These are phyloP conservation scores for Ostrea edulis DNA, from an alignment of 1,140 invertebrate species.

Conservation along the genomic window DNA sequence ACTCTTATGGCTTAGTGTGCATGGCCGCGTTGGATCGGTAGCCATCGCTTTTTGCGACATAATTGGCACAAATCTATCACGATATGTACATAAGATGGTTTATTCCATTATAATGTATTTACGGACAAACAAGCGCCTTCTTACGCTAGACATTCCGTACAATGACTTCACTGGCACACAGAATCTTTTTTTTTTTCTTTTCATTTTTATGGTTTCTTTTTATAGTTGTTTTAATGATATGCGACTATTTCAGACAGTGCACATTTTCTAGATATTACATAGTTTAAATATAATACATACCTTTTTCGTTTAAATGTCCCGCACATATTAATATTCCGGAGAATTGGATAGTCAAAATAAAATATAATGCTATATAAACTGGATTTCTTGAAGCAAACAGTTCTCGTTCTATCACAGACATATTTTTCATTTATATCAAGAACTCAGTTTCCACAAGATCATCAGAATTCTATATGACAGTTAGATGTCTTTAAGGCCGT, in stretches of 20 bases:
- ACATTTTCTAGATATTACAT: background rate
- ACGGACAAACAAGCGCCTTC: background rate
- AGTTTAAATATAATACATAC: background rate
- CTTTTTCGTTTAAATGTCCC: conserved; percentile 29
- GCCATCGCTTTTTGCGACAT: conserved; percentile 17
- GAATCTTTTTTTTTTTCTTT: background rate
- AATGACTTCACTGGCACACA: background rate
- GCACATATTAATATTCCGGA: conserved; percentile 17
- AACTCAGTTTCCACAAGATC: conserved; percentile 2
- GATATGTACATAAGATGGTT: conserved; percentile 27
- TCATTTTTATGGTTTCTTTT: background rate
- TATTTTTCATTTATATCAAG: background rate
- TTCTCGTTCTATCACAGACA: conserved; percentile 32
- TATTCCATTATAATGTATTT: background rate
- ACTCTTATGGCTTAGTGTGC: background rate
- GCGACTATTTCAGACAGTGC: background rate
- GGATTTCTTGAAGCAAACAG: conserved; percentile 10
- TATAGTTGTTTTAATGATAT: background rate
- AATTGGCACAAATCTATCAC: conserved; percentile 28
- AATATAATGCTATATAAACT: conserved; percentile 17
- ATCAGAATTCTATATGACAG: background rate
- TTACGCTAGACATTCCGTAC: background rate
- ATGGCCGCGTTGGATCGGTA: background rate
- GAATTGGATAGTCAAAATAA: conserved; percentile 20
- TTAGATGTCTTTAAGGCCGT: background rate